These are phyloP conservation scores for Dissostichus mawsoni DNA, from an alignment of 2,113 vertebrate genomes.

Conservation along the genomic window DNA sequence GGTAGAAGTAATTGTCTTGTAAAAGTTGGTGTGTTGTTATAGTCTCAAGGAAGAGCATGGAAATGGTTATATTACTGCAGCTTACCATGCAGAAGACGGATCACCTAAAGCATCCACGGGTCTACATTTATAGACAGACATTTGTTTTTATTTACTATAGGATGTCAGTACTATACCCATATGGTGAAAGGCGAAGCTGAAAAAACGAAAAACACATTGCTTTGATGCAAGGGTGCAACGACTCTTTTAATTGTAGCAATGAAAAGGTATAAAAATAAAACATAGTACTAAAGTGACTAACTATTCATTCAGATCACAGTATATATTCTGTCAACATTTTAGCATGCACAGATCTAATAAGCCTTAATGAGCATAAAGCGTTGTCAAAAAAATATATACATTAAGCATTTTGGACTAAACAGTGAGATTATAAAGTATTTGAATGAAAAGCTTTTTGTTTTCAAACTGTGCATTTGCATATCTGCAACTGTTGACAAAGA, in stretches of 20 bases:
- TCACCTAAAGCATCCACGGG: background rate
- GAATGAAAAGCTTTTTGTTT: background rate
- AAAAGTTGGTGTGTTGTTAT: background rate
- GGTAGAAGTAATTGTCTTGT: background rate
- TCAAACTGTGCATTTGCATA: background rate
- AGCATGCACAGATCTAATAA: slow-evolving; percentile 10
- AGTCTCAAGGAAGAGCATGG: background rate
- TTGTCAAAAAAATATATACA: background rate
- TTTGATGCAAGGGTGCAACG: background rate
- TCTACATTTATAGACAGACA: background rate
- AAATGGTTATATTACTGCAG: background rate
- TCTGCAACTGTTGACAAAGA: background rate
- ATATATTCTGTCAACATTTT: background rate
- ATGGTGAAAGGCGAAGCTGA: too few species aligned
- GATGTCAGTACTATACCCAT: background rate
- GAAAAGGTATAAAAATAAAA: slow-evolving; percentile 32
- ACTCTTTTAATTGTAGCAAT: slow-evolving; percentile 11
- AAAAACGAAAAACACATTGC: background rate
- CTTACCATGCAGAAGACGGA: background rate
- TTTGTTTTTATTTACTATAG: background rate
- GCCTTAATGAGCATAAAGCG: slow-evolving; percentile 11
- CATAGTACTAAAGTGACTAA: slow-evolving; percentile 9
- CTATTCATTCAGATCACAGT: background rate
- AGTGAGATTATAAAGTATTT: background rate
- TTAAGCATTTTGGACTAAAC: background rate